Percentiles rank a stretch among this genome's conserved stretches.
phyloP scores from a whole-genome alignment of 23 tunicate genomes.

The Halocynthia aurantium region DNA sequence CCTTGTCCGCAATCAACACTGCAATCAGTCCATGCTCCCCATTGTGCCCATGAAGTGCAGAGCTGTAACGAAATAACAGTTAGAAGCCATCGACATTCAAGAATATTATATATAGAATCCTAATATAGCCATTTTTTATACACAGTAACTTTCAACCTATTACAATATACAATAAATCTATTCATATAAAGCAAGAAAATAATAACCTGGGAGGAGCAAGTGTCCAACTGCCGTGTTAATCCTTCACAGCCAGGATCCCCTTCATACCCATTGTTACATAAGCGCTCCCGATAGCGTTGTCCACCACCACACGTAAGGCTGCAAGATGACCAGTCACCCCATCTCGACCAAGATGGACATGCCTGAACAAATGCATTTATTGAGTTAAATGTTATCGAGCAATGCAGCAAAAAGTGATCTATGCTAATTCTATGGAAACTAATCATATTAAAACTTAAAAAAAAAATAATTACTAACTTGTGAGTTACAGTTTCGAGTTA shows the following conservation, averaged over 20 bases:
- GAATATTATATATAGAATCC: no score
- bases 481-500: conserved; percentile 2
- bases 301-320: conserved; percentile 23
- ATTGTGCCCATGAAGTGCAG: conserved; percentile 65
- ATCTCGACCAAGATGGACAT: conserved; percentile 21
- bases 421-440: neutral
- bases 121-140: no score
- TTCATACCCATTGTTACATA: conserved; percentile 14
- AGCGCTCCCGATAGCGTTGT: conserved; percentile 20
- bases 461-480: neutral
- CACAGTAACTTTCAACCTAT: no score
- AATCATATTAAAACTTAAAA: neutral
- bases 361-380: conserved; percentile 11
- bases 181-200: neutral
- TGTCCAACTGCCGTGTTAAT: neutral
- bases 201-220: neutral
- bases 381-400: neutral
- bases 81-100: no score
- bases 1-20: conserved; percentile 67
- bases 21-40: conserved; percentile 62
- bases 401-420: neutral
- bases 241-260: conserved; percentile 36
- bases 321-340: conserved; percentile 22
- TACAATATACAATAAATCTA: no score
- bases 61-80: neutral